Evolutionary conservation across 2,113 vertebrate species (phyloP), one percentile per base, ranked within the genome.

Genomic region (Callipepla californica): DNA sequence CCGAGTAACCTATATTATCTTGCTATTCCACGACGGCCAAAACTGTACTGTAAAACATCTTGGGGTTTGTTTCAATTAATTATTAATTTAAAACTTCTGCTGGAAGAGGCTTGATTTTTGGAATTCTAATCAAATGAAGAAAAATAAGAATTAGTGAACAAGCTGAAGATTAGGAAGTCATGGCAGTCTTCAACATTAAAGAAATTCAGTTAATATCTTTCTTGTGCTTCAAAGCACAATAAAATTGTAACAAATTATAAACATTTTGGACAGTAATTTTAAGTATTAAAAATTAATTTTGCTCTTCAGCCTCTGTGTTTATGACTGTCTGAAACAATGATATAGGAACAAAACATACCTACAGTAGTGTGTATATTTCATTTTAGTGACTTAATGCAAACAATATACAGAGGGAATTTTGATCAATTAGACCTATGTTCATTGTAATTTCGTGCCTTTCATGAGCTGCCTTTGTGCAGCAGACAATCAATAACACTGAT

Each of bases 261-360:
- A 80, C 9, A 18, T 0, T 11, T 65, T 22, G 0, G 44, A 50
- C 8, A 44, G 1, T 4, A 74, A 40, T 84, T 76, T 40, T 0
- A 2, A 82, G 1, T 21, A n/a, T 78, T 81, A 74, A 13, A 59
- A 55, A 63, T 8, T 11, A 9, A 11, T 28, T 83, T 2, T 36
- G 10, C 38, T 84, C 17, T 65, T 22, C 20, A 57, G 11, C 26
- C 53, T 59, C 38, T 61, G 14, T 55, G 50, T 11, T 20, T 48
- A 44, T 5, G 0, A 18, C 14, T 9, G 0, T 16, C 14, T 9
- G 57, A 70, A 93, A 80, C 18, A 73, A 8, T 3, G 13, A 21
- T 1, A 8, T 18, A 57, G 45, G 40, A 40, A 69, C 2, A 30
- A 4, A 53, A 3, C 1, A 1, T 34, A 34, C 5, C 2, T 0